Evolutionary conservation across 2,797 vertebrate species (phyloP).

Genomic region (Lophotriccus pileatus): DNA sequence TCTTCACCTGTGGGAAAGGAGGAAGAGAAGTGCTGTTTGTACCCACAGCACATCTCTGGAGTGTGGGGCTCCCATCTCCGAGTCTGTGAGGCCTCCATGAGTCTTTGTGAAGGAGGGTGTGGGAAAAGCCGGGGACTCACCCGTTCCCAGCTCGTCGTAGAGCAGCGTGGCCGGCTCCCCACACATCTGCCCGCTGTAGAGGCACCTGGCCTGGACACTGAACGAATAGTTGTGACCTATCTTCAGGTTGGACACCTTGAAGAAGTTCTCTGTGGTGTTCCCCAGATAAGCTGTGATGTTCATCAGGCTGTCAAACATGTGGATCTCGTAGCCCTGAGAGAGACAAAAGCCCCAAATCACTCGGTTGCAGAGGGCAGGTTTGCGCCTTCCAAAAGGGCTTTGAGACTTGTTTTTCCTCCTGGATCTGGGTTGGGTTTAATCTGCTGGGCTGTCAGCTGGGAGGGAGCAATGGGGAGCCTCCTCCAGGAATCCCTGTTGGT

Average conservation of each 20-base stretch:
- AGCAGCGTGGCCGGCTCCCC: slow-evolving; percentile 89
- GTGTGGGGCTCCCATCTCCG: background rate
- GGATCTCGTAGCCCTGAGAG: slow-evolving; percentile 91
- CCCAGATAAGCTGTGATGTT: slow-evolving; percentile 86
- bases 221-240: slow-evolving; percentile 94
- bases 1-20: slow-evolving; percentile 68
- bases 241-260: slow-evolving; percentile 88
- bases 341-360: background rate
- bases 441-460: background rate
- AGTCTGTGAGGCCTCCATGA: background rate
- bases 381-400: background rate
- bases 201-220: slow-evolving; percentile 89
- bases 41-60: rapidly evolving
- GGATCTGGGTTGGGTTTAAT: background rate
- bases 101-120: background rate
- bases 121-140: slow-evolving; percentile 42
- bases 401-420: background rate
- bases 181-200: slow-evolving; percentile 88
- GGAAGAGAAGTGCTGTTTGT: background rate
- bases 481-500: background rate
- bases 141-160: slow-evolving; percentile 81
- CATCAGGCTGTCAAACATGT: slow-evolving; percentile 86
- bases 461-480: background rate
- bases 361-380: background rate
- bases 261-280: slow-evolving; percentile 94